Percentiles rank a stretch among this genome's conserved stretches.
Evolutionary conservation across 2,797 vertebrate genomes (phyloP).

Genomic region (Erpetoichthys calabaricus): DNA sequence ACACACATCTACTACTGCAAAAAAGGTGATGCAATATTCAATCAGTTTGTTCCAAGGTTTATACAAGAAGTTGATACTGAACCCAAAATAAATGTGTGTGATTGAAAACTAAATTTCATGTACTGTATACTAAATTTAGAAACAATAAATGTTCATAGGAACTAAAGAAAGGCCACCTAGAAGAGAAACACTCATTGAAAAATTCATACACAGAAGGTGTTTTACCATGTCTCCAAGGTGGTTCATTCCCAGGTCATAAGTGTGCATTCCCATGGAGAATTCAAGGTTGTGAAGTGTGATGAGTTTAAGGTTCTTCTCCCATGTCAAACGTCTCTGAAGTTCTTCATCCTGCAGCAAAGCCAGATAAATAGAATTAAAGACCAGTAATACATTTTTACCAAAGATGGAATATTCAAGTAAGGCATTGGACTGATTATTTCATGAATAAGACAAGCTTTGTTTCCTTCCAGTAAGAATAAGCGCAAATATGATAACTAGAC

Average conservation of each 20-base stretch:
- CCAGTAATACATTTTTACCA: background rate
- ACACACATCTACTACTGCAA: no score
- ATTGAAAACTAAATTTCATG: no score
- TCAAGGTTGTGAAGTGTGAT: constrained; percentile 78
- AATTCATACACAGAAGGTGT: background rate
- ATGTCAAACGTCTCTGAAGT: constrained; percentile 43
- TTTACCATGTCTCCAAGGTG: constrained; percentile 71
- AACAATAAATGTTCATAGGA: background rate
- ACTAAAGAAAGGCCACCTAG: background rate
- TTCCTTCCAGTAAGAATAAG: no score
- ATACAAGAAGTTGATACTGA: no score
- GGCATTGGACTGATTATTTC: no score
- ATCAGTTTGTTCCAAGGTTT: no score
- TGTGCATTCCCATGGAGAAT: constrained; percentile 69
- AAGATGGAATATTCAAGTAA: no score
- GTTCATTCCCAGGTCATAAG: constrained; percentile 74
- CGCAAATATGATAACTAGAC: no score
- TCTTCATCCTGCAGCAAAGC: constrained; percentile 51
- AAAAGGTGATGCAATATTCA: no score
- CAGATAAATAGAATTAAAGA: background rate
- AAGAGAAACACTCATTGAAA: background rate
- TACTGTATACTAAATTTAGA: no score
- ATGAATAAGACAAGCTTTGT: no score
- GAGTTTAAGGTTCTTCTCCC: constrained; percentile 72
- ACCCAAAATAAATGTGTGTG: no score